A percentile compares a stretch with the other conserved stretches of the same genome.
Evolutionary conservation across 2,113 vertebrate genomes (phyloP).

Genomic region (Cygnus buccinator): DNA sequence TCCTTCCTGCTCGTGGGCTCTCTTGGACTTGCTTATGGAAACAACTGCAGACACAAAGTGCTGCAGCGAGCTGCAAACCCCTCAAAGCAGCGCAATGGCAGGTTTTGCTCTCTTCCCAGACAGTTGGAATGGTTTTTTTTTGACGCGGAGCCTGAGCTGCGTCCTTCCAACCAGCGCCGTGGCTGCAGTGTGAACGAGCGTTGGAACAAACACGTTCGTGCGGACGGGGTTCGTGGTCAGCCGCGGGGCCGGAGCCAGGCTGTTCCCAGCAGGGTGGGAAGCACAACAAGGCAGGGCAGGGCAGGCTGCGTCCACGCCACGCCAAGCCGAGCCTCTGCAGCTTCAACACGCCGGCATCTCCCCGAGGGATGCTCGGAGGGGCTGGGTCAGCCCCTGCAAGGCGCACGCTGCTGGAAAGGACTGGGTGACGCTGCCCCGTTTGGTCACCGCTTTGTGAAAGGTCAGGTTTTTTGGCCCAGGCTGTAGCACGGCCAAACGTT

Average conservation of each 20-base stretch:
- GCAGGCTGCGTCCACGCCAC: not conserved
- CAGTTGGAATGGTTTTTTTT: slow-evolving; percentile 19
- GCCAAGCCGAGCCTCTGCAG: not conserved
- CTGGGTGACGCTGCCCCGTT: not conserved
- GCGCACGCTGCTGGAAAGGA: fast-evolving
- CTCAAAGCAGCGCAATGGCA: not conserved
- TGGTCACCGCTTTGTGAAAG: not conserved
- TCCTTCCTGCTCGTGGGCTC: slow-evolving; percentile 43
- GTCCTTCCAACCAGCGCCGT: not conserved
- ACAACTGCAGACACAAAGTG: not conserved
- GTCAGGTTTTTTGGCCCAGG: not conserved
- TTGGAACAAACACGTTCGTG: not conserved
- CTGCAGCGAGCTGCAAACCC: not conserved
- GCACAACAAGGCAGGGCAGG: not conserved
- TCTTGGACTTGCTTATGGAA: slow-evolving; percentile 22
- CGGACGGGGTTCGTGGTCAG: slow-evolving; percentile 18
- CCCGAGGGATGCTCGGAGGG: not conserved
- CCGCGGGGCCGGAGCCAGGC: not conserved
- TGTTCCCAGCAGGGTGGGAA: slow-evolving; percentile 25
- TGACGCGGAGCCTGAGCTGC: not conserved
- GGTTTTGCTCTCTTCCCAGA: not conserved
- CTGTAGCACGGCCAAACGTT: too few relatives aligned
- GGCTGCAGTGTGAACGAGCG: slow-evolving; percentile 38
- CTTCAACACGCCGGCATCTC: not conserved
- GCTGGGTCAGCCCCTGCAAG: not conserved